Percentiles rank a stretch among this genome's conserved stretches.
phyloP scores from a whole-genome alignment of 2,113 vertebrate species.

The Benitochromis conjunctus region DNA sequence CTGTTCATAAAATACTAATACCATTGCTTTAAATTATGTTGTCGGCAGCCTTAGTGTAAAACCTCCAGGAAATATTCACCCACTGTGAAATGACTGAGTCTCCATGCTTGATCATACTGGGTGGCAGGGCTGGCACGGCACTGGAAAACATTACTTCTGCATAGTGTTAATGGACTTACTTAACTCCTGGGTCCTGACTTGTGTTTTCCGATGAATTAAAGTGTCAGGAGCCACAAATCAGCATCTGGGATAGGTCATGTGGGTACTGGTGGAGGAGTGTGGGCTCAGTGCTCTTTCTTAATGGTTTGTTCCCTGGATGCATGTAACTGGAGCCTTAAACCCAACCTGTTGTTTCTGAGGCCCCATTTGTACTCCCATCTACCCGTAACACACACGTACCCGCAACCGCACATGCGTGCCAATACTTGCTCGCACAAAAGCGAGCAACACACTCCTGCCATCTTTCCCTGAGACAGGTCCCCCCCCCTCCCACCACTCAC shows the following conservation, averaged over 20 bases:
- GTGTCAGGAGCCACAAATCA: slow-evolving; percentile 75
- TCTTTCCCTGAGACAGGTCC: not conserved
- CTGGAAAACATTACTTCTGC: slow-evolving; percentile 61
- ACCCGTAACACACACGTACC: slow-evolving; percentile 5
- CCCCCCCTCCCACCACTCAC: not conserved
- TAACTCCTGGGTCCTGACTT: slow-evolving; percentile 68
- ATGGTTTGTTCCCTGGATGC: slow-evolving; percentile 79
- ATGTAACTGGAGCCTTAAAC: slow-evolving; percentile 66
- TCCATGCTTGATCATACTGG: slow-evolving; percentile 52
- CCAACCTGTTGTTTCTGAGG: slow-evolving; percentile 56
- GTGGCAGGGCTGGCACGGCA: slow-evolving; percentile 64
- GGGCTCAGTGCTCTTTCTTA: slow-evolving; percentile 71
- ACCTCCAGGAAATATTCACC: slow-evolving; percentile 45
- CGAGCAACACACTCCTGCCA: not conserved
- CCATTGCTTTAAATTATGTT: not conserved
- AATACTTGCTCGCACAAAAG: not conserved
- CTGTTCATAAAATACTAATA: not conserved
- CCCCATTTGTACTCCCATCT: slow-evolving; percentile 21
- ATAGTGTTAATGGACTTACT: slow-evolving; percentile 75
- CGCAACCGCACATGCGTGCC: slow-evolving; percentile 27
- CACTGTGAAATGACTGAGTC: slow-evolving; percentile 38
- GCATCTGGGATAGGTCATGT: slow-evolving; percentile 46
- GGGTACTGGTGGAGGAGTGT: slow-evolving; percentile 37
- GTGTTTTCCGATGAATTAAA: slow-evolving; percentile 77
- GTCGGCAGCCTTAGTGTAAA: slow-evolving; percentile 6